Evolutionary conservation across 64 coral and sea anemone genomes (phyloP).

Genomic region (Exaiptasia diaphana): DNA sequence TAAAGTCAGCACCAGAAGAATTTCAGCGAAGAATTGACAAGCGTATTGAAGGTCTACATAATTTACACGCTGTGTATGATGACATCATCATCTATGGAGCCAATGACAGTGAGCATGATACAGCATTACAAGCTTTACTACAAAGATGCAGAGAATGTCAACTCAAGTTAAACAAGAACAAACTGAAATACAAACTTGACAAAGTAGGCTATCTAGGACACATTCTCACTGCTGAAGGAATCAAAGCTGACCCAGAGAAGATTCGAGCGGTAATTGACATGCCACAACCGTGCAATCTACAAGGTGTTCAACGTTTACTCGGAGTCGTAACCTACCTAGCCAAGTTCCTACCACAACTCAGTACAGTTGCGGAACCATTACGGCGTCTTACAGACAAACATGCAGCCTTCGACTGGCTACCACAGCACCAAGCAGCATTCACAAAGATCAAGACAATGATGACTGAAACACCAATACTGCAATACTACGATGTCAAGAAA

Average conservation of each 20-base stretch:
- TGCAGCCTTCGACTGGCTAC: conserved; percentile 7
- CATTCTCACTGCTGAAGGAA: neutral
- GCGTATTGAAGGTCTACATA: neutral
- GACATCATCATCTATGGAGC: conserved; percentile 20
- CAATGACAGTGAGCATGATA: neutral
- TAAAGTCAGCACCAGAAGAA: conserved; percentile 10
- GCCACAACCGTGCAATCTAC: neutral
- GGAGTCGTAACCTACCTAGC: conserved; percentile 19
- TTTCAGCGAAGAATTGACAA: neutral
- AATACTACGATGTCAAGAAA: neutral
- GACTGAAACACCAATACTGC: neutral
- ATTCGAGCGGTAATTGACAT: conserved; percentile 20
- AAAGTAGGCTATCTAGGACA: conserved; percentile 26
- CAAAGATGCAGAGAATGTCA: conserved; percentile 1
- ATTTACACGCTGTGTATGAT: conserved; percentile 1
- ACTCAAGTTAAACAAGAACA: conserved; percentile 7
- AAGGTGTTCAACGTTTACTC: conserved; percentile 20
- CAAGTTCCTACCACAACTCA: conserved; percentile 17
- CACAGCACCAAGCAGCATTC: conserved; percentile 16
- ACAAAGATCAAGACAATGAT: conserved; percentile 3
- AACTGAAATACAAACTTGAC: neutral
- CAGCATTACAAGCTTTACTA: neutral
- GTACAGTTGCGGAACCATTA: neutral
- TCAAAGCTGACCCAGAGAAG: conserved; percentile 30
- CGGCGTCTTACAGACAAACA: neutral